Conservation (phyloP, 2,113 vertebrate species). For the Pao palembangensis region DNA sequence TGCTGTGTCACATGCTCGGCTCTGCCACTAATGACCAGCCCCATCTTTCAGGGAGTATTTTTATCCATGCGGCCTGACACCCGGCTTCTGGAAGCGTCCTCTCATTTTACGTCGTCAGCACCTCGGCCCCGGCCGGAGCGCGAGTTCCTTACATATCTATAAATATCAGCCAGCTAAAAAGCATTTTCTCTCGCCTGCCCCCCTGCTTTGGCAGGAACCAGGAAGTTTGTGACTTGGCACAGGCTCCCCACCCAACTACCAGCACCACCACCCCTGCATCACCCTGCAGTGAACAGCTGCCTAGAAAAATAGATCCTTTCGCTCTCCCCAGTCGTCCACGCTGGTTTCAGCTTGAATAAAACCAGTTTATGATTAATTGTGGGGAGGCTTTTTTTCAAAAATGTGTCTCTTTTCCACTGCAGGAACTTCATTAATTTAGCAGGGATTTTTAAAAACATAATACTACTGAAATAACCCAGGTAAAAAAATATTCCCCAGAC, state of each 20-base stretch:
- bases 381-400: too few species aligned
- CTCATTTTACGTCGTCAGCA: conserved; percentile 87
- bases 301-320: conserved; percentile 69
- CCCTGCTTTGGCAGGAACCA: conserved; percentile 70
- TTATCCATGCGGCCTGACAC: conserved; percentile 85
- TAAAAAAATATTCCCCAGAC: too few species aligned
- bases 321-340: conserved; percentile 69
- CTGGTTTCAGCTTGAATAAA: conserved; percentile 51
- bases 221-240: conserved; percentile 76
- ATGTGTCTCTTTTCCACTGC: too few species aligned
- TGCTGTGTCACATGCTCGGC: conserved; percentile 75
- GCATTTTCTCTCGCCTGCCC: conserved; percentile 77
- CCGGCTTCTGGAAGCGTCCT: conserved; percentile 87
- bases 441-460: too few species aligned
- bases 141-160: conserved; percentile 86
- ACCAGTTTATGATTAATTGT: conserved; percentile 46
- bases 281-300: conserved; percentile 73
- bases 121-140: conserved; percentile 69
- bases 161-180: conserved; percentile 82
- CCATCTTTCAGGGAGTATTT: conserved; percentile 83
- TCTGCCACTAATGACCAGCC: conserved; percentile 71
- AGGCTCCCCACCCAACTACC: conserved; percentile 14
- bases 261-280: conserved; percentile 15
- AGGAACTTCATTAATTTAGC: too few species aligned
- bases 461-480: too few species aligned